Evolutionary conservation across 30 jellyfish, hydroid and myxozoan genomes (phyloP).

Genomic region (Hydractinia symbiolongicarpus): DNA sequence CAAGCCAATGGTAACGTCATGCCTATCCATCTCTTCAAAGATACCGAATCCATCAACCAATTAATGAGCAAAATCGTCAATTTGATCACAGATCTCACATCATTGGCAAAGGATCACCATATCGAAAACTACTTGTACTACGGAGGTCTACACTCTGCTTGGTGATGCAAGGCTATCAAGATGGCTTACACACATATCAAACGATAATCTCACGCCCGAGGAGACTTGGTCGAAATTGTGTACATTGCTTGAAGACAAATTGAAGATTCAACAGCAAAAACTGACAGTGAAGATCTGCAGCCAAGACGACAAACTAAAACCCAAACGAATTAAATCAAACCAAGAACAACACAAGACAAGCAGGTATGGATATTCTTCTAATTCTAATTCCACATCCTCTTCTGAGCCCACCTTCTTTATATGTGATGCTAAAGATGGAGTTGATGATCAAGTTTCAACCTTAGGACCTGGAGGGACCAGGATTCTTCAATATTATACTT

Average conservation of each 20-base stretch:
- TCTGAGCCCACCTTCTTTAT: background rate
- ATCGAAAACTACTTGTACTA: conserved; percentile 22
- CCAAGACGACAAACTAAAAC: background rate
- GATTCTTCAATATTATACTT: conserved; percentile 18
- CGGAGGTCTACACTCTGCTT: conserved; percentile 18
- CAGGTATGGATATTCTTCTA: conserved; percentile 2
- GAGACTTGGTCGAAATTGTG: conserved; percentile 24
- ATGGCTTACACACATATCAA: background rate
- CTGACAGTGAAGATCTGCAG: background rate
- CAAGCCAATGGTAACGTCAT: background rate
- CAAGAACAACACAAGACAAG: background rate
- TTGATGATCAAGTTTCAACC: conserved; percentile 5
- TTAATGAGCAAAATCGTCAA: conserved; percentile 18
- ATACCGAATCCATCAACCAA: conserved; percentile 8
- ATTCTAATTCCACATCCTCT: background rate
- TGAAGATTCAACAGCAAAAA: conserved; percentile 14
- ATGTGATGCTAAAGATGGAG: conserved; percentile 24
- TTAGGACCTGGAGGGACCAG: conserved; percentile 17
- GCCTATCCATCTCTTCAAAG: conserved; percentile 6
- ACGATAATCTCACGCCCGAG: conserved; percentile 25
- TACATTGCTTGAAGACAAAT: conserved; percentile 21
- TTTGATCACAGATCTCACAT: conserved; percentile 17
- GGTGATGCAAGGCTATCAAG: conserved; percentile 27
- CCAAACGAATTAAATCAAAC: background rate
- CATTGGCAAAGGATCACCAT: conserved; percentile 22